A percentile compares a stretch with the other conserved stretches of the same genome.
Conservation (phyloP, 2,888 invertebrate species). For the Caenorhabditis doughertyi region DNA sequence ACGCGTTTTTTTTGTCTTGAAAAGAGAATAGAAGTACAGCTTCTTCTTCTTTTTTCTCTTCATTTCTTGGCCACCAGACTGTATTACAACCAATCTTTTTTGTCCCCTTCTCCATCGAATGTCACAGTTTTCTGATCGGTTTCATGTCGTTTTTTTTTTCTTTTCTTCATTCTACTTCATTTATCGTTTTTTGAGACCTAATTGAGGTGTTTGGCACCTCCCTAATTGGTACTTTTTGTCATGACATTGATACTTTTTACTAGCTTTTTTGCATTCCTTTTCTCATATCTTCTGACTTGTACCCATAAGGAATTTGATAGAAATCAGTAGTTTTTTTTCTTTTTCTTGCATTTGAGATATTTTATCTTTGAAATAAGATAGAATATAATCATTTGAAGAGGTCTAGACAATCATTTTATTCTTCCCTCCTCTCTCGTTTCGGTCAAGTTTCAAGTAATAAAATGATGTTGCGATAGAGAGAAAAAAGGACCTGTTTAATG, state of each 20-base stretch:
- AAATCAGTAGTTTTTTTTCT: conserved; percentile 16
- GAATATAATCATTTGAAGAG: not conserved
- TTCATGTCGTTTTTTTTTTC: conserved; percentile 15
- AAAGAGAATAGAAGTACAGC: conserved; percentile 6
- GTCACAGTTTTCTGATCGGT: conserved; percentile 43
- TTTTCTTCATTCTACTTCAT: conserved; percentile 18
- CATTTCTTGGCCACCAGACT: conserved; percentile 38
- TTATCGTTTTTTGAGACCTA: conserved; percentile 24
- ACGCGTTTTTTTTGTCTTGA: not conserved
- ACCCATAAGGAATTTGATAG: conserved; percentile 7
- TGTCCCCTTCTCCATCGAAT: not conserved
- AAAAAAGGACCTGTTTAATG: too few relatives aligned
- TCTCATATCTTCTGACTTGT: conserved; percentile 34
- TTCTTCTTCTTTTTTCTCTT: conserved; percentile 6
- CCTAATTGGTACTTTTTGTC: conserved; percentile 22
- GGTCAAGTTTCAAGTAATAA: conserved; percentile 6
- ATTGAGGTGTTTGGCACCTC: conserved; percentile 26
- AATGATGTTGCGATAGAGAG: too few relatives aligned
- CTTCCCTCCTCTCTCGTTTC: not conserved
- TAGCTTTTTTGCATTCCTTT: not conserved
- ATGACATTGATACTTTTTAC: not conserved
- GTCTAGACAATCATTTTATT: conserved; percentile 14
- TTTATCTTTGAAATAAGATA: not conserved
- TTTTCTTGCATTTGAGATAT: not conserved
- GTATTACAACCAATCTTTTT: conserved; percentile 20